phyloP scores from a whole-genome alignment of 1,140 invertebrate species.

The Heliconius nattereri region DNA sequence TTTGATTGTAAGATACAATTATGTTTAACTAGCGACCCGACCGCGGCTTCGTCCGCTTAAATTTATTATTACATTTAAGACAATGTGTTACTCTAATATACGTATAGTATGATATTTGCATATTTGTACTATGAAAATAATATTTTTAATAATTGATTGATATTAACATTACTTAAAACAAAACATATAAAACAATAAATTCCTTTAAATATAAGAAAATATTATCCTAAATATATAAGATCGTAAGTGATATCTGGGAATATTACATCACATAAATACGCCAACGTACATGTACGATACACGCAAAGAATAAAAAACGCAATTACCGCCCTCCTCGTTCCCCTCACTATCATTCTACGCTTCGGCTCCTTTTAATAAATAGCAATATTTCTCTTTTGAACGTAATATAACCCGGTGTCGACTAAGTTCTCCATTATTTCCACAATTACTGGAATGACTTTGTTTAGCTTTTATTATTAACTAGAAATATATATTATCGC shows the following conservation, averaged over 20 bases:
- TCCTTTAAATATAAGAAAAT: background rate
- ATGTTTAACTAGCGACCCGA: no score
- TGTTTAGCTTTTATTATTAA: conserved; percentile 37
- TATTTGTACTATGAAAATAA: no score
- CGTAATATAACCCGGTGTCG: conserved; percentile 30
- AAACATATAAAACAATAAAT: background rate
- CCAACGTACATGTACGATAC: background rate
- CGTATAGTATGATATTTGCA: no score
- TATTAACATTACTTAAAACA: background rate
- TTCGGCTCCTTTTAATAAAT: conserved; percentile 57
- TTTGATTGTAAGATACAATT: no score
- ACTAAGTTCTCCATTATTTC: conserved; percentile 47
- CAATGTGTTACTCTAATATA: no score
- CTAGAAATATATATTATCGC: background rate
- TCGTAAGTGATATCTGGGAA: background rate
- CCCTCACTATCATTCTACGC: conserved; percentile 40
- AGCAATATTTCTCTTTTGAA: conserved; percentile 41
- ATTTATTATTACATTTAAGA: no score
- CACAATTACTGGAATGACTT: conserved; percentile 49
- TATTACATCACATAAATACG: background rate
- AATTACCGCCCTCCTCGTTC: background rate
- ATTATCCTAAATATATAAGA: background rate
- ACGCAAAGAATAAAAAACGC: conserved; percentile 11
- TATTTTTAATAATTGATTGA: no score
- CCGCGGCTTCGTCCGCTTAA: no score